Evolutionary conservation across 2,113 vertebrate genomes (phyloP).

Genomic region (Ia io): DNA sequence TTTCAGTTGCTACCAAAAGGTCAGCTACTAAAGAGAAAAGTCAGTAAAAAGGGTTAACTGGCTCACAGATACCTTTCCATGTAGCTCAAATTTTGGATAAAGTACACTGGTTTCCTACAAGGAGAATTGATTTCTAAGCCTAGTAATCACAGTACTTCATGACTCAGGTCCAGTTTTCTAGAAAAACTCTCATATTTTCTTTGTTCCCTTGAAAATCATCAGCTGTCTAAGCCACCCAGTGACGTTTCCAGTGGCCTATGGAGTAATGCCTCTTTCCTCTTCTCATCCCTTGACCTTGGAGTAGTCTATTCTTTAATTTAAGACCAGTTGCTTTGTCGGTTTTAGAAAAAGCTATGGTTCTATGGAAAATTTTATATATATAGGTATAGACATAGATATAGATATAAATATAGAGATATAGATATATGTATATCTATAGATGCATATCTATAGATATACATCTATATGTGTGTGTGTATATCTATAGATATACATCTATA

Average conservation of each 20-base stretch:
- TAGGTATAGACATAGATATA: no score
- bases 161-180: conserved; percentile 70
- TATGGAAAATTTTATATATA: not conserved
- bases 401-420: no score
- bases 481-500: no score
- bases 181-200: conserved; percentile 71
- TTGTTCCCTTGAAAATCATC: conserved; percentile 78
- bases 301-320: conserved; percentile 55
- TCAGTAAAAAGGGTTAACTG: conserved; percentile 67
- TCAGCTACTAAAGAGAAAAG: not conserved
- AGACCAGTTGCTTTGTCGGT: not conserved
- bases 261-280: conserved; percentile 37
- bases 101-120: conserved; percentile 74
- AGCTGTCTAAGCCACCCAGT: conserved; percentile 57
- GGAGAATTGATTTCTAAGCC: conserved; percentile 79
- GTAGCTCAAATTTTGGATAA: conserved; percentile 75
- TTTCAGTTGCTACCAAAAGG: not conserved
- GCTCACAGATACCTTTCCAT: conserved; percentile 60
- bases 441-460: no score
- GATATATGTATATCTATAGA: no score
- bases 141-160: conserved; percentile 69
- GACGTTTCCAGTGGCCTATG: conserved; percentile 54
- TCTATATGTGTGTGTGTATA: no score
- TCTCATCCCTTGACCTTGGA: not conserved
- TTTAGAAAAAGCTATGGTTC: not conserved